These are phyloP conservation scores for Axea sp. DNA, from an alignment of 2,888 invertebrate species.

Conservation along the genomic window DNA sequence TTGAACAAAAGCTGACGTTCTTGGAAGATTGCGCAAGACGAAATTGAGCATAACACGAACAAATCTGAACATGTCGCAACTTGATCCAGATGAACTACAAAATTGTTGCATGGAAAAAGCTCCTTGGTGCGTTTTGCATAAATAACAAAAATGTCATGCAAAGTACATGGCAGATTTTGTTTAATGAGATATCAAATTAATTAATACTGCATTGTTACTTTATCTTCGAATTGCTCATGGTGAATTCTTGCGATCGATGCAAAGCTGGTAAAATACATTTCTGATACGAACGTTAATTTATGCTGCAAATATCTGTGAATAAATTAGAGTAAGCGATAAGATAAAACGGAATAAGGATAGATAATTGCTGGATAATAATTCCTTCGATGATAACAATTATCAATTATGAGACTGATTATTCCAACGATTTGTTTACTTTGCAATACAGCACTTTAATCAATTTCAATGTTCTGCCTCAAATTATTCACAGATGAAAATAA, in stretches of 20 bases:
- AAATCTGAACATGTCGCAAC: slow-evolving; percentile 22
- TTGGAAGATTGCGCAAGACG: slow-evolving; percentile 6
- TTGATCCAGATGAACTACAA: slow-evolving; percentile 36
- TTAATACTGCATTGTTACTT: slow-evolving; percentile 12
- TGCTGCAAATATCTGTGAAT: neutral
- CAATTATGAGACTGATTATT: slow-evolving; percentile 8
- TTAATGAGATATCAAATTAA: slow-evolving; percentile 30
- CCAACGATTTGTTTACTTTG: slow-evolving; percentile 11
- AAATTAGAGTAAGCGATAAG: slow-evolving; percentile 19
- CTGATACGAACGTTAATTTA: slow-evolving; percentile 1
- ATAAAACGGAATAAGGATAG: slow-evolving; percentile 8
- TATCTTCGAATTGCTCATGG: slow-evolving; percentile 1
- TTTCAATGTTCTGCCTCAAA: too few species aligned
- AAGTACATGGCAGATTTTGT: slow-evolving; percentile 6
- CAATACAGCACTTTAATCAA: too few species aligned
- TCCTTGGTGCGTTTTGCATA: slow-evolving; percentile 7
- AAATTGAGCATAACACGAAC: slow-evolving; percentile 4
- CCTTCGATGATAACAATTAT: slow-evolving; percentile 7
- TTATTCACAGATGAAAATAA: too few species aligned
- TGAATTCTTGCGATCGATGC: slow-evolving; percentile 7
- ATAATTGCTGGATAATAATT: slow-evolving; percentile 16
- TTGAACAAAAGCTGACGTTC: slow-evolving; percentile 9
- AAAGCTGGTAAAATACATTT: neutral
- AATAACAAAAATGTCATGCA: neutral
- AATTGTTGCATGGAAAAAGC: slow-evolving; percentile 12